phyloP scores from a whole-genome alignment of 2,888 invertebrate species.

The Epicampocera succincta region DNA sequence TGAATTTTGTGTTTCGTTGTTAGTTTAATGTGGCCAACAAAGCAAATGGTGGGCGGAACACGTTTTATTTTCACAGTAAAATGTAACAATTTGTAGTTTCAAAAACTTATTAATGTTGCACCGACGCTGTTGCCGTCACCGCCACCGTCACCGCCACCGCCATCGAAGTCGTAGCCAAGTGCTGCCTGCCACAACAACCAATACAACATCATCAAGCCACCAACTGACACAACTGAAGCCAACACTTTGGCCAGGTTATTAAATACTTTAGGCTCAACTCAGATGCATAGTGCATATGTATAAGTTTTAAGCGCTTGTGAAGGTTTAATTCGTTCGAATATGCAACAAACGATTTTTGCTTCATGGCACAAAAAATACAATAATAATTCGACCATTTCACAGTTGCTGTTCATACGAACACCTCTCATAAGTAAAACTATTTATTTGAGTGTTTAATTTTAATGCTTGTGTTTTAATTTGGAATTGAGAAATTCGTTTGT shows the following conservation, averaged over 20 bases:
- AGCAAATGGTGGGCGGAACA: constrained; percentile 66
- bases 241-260: constrained; percentile 73
- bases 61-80: constrained; percentile 69
- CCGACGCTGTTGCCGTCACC: constrained; percentile 68
- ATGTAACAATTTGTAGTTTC: constrained; percentile 80
- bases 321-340: not conserved
- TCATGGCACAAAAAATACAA: not conserved
- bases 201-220: not conserved
- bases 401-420: constrained; percentile 32
- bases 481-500: constrained; percentile 26
- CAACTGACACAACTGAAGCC: constrained; percentile 57
- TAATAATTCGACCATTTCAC: constrained; percentile 19
- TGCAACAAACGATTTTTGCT: not conserved
- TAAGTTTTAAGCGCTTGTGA: not conserved
- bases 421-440: constrained; percentile 14
- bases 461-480: constrained; percentile 33
- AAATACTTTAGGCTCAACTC: constrained; percentile 52
- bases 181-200: constrained; percentile 32
- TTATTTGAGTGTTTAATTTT: too few species aligned
- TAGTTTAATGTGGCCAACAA: constrained; percentile 55
- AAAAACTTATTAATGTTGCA: constrained; percentile 76
- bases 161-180: constrained; percentile 27
- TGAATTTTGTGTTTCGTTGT: constrained; percentile 31
- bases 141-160: constrained; percentile 65
- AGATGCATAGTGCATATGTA: not conserved